Evolutionary conservation across 2,113 vertebrate genomes (phyloP).

Genomic region (Zeus faber): DNA sequence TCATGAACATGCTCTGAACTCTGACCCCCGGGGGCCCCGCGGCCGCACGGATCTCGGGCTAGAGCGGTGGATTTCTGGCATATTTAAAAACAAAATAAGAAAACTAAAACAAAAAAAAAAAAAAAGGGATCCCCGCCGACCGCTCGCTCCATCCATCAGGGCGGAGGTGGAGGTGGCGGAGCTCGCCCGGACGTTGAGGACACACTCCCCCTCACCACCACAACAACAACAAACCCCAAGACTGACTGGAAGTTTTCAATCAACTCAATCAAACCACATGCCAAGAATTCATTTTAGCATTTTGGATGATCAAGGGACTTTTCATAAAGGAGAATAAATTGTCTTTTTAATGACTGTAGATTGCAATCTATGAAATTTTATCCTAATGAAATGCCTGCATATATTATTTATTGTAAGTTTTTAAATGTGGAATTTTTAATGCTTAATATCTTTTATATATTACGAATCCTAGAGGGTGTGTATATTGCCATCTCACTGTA

Average conservation of each 20-base stretch:
- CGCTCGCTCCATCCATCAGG: conserved; percentile 46
- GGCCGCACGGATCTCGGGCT: too few species aligned
- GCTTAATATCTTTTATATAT: conserved; percentile 99
- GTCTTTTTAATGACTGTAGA: conserved; percentile 84
- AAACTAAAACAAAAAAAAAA: background rate
- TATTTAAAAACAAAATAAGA: background rate
- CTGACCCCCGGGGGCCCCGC: conserved; percentile 28
- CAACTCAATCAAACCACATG: conserved; percentile 66
- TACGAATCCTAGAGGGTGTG: conserved; percentile 95
- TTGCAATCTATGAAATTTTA: conserved; percentile 94
- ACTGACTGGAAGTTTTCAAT: conserved; percentile 56
- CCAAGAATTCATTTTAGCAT: conserved; percentile 70
- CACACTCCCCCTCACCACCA: too few species aligned
- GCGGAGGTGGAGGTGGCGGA: conserved; percentile 25
- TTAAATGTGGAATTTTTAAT: conserved; percentile 99
- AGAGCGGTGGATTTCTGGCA: background rate
- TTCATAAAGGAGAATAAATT: conserved; percentile 74
- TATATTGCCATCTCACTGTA: conserved; percentile 96
- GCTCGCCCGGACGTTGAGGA: background rate
- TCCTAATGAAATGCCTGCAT: conserved; percentile 98
- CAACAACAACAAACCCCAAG: conserved; percentile 12
- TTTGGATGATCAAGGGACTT: conserved; percentile 74
- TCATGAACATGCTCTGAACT: conserved; percentile 89
- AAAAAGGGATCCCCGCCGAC: conserved; percentile 34
- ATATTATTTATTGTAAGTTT: conserved; percentile 99